Conservation (phyloP, 92 coral and sea anemone species). For the Epizoanthus illoricatus region DNA sequence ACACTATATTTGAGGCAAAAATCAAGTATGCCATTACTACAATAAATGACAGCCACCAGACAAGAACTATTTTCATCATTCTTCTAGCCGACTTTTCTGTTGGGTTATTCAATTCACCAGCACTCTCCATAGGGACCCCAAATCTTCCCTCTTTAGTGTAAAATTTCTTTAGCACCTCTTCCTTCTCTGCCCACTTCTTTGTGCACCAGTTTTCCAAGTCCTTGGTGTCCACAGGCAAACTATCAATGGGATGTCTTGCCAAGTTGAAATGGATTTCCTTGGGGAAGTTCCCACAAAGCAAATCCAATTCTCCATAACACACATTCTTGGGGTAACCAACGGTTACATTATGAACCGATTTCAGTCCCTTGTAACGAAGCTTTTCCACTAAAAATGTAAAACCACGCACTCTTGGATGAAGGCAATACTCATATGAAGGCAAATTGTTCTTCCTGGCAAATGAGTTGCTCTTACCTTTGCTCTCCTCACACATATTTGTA, state of each 20-base stretch:
- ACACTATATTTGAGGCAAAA: slow-evolving; percentile 45
- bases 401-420: slow-evolving; percentile 97
- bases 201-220: slow-evolving; percentile 89
- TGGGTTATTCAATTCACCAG: slow-evolving; percentile 27
- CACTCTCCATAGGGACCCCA: slow-evolving; percentile 49
- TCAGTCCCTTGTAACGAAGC: slow-evolving; percentile 66
- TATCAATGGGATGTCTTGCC: slow-evolving; percentile 68
- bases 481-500: slow-evolving; percentile 67
- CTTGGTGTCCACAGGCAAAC: slow-evolving; percentile 64
- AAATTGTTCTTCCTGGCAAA: slow-evolving; percentile 88
- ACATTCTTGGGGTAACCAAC: slow-evolving; percentile 78
- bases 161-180: slow-evolving; percentile 67
- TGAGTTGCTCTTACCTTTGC: slow-evolving; percentile 71
- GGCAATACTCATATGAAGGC: slow-evolving; percentile 75
- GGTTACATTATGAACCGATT: slow-evolving; percentile 90
- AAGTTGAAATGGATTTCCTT: slow-evolving; percentile 88
- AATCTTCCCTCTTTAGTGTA: slow-evolving; percentile 61
- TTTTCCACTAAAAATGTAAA: slow-evolving; percentile 86
- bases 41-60: slow-evolving; percentile 71
- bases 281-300: slow-evolving; percentile 78
- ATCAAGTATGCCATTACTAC: slow-evolving; percentile 38
- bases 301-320: slow-evolving; percentile 75
- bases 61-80: slow-evolving; percentile 51
- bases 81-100: slow-evolving; percentile 45
- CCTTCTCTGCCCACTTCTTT: slow-evolving; percentile 83